Conservation (phyloP, 2,113 vertebrate genomes). For the Ariopsis seemanni region DNA sequence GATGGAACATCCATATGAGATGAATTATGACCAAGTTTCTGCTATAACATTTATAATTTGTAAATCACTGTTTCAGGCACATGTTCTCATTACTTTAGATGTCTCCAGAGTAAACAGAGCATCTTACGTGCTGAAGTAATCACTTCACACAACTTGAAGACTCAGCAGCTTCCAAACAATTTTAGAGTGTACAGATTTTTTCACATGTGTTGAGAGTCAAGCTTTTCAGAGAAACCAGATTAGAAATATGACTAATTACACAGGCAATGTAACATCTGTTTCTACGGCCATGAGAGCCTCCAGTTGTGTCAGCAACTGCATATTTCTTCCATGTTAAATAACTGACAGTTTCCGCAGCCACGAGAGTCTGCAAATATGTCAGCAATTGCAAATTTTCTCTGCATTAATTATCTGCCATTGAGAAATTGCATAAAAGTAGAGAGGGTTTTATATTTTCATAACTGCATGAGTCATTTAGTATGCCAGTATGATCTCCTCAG, state of each 20-base stretch:
- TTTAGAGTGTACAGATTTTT: not conserved
- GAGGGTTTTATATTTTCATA: constrained; percentile 10
- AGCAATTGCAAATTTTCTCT: constrained; percentile 25
- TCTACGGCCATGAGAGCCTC: not conserved
- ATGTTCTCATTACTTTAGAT: not conserved
- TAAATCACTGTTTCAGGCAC: constrained; percentile 3
- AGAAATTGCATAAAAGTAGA: constrained; percentile 4
- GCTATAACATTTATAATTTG: not conserved
- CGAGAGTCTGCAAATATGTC: constrained; percentile 19
- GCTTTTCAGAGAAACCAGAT: constrained; percentile 1
- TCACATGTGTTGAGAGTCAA: not conserved
- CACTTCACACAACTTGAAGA: not conserved
- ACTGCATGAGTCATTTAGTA: constrained; percentile 13
- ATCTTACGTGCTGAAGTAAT: constrained; percentile 2
- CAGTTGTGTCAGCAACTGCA: not conserved
- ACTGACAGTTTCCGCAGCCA: constrained; percentile 5
- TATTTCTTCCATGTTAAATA: not conserved
- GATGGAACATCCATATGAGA: not conserved
- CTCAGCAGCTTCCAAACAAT: not conserved
- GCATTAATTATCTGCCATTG: constrained; percentile 16
- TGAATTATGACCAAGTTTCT: not conserved
- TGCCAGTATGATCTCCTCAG: constrained; percentile 48
- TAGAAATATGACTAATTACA: constrained; percentile 24
- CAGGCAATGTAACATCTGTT: constrained; percentile 27
- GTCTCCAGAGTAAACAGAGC: constrained; percentile 10